Base-by-base conservation (phyloP, 2,888 invertebrate genomes). In the Tenthredo distinguenda region DNA sequence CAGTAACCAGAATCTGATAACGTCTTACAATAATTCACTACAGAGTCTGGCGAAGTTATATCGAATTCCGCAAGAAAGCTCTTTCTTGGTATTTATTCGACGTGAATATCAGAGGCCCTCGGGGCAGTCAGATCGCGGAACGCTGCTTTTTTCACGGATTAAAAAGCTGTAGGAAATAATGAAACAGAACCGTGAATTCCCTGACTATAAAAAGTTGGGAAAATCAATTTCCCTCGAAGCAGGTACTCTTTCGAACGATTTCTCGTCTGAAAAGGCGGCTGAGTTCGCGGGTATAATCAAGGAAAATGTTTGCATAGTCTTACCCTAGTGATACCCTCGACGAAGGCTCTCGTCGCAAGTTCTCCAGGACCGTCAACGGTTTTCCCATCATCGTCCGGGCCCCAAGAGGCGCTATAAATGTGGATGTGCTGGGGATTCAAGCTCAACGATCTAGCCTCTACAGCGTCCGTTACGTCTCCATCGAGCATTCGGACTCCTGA, bases 321-420 rank as follows among this genome's bases (percentile, higher is more conserved):
- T 93, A 98, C 98, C 96, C 98, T 98, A 0, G 97, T 97, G 79
- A 99, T 98, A 47, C 99, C 99, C 94, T 99, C 98, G 88, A 98
- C 97, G 92, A 99, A 99, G 4, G 99, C 99, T 89, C 98, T 95
- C 0, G 97, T 97, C 0, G 99, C 99, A 65, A 99, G 94, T 91
- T 98, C 98, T 0, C 99, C 99, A 0, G 99, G 99, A 0, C 99
- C 99, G 91, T 99, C 99, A 0, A 99, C 99, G 0, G 99, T 99
- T 93, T 98, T 98, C 0, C 99, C 99, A 92, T 99, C 99, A 93
- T 99, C 99, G 91, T 99, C 99, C 0, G 99, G 99, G 1, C 99
- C 99, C 99, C 99, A 99, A 12, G 98, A 98, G 7, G 99, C 99
- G 91, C 98, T 99, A 94, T 99, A 99, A 90, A 99, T 99, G 94